Evolutionary conservation across 2,888 invertebrate species (phyloP).

Genomic region (Luffia ferchaultella): DNA sequence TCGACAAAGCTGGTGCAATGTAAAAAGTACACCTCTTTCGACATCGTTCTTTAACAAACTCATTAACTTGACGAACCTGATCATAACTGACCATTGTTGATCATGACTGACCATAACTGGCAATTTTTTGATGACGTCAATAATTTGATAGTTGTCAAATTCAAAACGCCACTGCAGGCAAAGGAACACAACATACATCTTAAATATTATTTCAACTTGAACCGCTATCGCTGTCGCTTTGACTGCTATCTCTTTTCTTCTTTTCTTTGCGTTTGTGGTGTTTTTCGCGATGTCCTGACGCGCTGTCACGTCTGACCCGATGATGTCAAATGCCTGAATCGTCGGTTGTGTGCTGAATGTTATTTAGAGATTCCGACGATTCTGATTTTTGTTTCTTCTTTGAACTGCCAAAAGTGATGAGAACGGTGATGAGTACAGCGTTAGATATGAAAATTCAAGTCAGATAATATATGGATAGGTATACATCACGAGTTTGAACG

Average conservation of each 20-base stretch:
- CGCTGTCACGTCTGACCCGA: conserved; percentile 46
- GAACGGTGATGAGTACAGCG: too few relatives aligned
- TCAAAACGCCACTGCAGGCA: background rate
- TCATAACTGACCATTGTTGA: too few relatives aligned
- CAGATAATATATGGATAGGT: too few relatives aligned
- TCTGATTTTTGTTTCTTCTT: conserved; percentile 50
- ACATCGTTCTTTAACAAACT: too few relatives aligned
- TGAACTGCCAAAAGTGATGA: conserved; percentile 21
- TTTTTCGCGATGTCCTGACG: conserved; percentile 27
- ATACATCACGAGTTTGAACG: too few relatives aligned
- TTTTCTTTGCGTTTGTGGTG: conserved; percentile 28
- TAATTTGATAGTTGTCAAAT: background rate
- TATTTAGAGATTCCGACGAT: conserved; percentile 51
- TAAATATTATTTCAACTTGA: too few relatives aligned
- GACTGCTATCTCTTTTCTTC: conserved; percentile 32
- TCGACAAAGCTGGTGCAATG: too few relatives aligned
- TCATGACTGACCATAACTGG: too few relatives aligned
- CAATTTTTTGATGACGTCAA: too few relatives aligned
- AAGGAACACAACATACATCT: background rate
- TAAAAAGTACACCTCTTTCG: too few relatives aligned
- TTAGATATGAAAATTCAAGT: too few relatives aligned
- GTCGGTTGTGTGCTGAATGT: conserved; percentile 54
- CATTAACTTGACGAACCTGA: too few relatives aligned
- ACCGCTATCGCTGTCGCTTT: conserved; percentile 37
- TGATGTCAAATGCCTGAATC: conserved; percentile 63